Conservation (phyloP, 1,140 invertebrate species). For the Drosophila prosaltans region DNA sequence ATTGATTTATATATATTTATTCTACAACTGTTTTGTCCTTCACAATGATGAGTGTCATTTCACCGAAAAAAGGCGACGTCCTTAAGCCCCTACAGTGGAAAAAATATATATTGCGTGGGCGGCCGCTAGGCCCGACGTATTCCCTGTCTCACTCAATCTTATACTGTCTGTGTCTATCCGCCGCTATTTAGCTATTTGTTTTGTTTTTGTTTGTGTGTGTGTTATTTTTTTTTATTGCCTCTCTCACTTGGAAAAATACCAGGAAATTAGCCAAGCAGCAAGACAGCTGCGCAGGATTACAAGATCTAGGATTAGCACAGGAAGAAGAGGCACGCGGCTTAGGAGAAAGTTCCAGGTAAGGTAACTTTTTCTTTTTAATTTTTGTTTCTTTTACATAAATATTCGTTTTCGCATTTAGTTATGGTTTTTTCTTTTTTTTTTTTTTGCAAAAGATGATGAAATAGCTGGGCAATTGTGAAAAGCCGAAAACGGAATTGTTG, state of each 20-base stretch:
- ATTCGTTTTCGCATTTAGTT: not conserved
- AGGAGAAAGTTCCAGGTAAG: slow-evolving; percentile 29
- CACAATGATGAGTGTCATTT: no score
- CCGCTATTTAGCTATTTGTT: not conserved
- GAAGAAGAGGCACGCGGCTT: slow-evolving; percentile 27
- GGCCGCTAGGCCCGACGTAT: no score
- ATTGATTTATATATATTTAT: no score
- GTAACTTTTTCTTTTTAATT: not conserved
- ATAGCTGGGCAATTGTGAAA: slow-evolving; percentile 47
- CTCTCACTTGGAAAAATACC: slow-evolving; percentile 26
- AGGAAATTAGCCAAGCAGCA: slow-evolving; percentile 23
- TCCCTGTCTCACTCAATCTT: not conserved
- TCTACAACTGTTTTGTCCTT: no score
- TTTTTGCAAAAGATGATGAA: slow-evolving; percentile 52
- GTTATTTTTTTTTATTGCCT: no score
- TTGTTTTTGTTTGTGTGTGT: not conserved
- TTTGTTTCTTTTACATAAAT: slow-evolving; percentile 2
- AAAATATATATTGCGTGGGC: not conserved
- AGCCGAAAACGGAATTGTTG: slow-evolving; percentile 34
- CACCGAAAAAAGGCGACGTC: not conserved
- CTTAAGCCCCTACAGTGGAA: not conserved
- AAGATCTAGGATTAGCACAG: not conserved
- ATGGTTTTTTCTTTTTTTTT: slow-evolving; percentile 20
- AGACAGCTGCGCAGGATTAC: slow-evolving; percentile 30
- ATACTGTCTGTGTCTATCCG: not conserved